phyloP scores from a whole-genome alignment of 1,140 invertebrate species.

The Octopus bimaculoides region DNA sequence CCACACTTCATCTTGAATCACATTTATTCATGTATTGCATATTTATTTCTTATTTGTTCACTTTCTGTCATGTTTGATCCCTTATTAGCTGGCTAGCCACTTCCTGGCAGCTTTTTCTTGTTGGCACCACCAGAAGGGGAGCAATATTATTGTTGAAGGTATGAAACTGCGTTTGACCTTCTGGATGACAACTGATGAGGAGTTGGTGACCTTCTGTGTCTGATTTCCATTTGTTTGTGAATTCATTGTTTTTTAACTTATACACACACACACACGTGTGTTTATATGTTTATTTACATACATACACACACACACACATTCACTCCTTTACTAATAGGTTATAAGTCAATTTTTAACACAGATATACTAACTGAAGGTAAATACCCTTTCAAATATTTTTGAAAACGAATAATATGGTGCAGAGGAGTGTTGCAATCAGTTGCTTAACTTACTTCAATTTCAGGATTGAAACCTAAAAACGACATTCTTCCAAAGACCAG shows the following conservation, averaged over 20 bases:
- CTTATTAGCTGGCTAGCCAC: too few relatives aligned
- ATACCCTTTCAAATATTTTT: not conserved
- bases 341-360: not conserved
- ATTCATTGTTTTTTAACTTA: not conserved
- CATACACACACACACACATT: not conserved
- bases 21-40: too few relatives aligned
- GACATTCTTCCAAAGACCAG: slow-evolving; percentile 78
- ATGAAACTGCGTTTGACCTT: too few relatives aligned
- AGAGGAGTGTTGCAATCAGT: not conserved
- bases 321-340: not conserved
- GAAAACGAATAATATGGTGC: not conserved
- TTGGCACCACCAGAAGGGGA: too few relatives aligned
- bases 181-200: too few relatives aligned
- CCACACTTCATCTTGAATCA: too few relatives aligned
- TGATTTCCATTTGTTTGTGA: too few relatives aligned
- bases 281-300: not conserved
- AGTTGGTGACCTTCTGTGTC: too few relatives aligned
- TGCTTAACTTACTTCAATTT: slow-evolving; percentile 67
- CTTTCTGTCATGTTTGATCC: too few relatives aligned
- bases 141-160: too few relatives aligned
- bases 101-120: too few relatives aligned
- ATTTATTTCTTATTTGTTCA: too few relatives aligned
- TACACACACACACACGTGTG: not conserved
- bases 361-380: not conserved
- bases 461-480: slow-evolving; percentile 85